Conservation (phyloP, 2,113 vertebrate species). For the Kobus ellipsiprymnus region DNA sequence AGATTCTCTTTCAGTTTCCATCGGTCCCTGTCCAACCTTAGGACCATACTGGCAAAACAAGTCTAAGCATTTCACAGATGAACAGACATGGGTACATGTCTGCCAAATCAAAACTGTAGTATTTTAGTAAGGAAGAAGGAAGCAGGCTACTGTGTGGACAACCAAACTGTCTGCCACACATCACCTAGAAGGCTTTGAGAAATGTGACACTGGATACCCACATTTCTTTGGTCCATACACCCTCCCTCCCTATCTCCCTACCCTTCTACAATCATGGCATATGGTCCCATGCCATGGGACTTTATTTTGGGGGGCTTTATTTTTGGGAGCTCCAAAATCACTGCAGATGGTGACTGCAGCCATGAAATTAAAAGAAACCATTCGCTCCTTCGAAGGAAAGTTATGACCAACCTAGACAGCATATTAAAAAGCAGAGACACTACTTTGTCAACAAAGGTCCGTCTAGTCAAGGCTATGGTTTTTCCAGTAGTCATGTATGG, state of each 20-base stretch:
- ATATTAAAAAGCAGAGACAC: background rate
- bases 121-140: background rate
- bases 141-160: background rate
- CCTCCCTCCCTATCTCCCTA: accelerated
- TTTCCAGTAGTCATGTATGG: background rate
- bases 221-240: background rate
- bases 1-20: background rate
- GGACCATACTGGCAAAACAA: background rate
- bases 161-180: background rate
- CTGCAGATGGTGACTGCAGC: background rate
- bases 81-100: background rate
- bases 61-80: background rate
- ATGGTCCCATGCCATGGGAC: background rate
- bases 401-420: background rate
- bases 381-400: background rate
- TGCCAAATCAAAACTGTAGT: background rate
- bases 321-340: background rate
- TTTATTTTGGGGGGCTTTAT: background rate
- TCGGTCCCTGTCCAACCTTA: background rate
- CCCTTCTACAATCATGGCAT: background rate
- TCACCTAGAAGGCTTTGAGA: background rate
- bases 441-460: background rate
- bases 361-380: background rate
- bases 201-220: background rate
- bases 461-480: background rate